A percentile compares a stretch with the other conserved stretches of the same genome.
Evolutionary conservation across 2,797 vertebrate genomes (phyloP).

Genomic region (Aselliscus stoliczkanus): DNA sequence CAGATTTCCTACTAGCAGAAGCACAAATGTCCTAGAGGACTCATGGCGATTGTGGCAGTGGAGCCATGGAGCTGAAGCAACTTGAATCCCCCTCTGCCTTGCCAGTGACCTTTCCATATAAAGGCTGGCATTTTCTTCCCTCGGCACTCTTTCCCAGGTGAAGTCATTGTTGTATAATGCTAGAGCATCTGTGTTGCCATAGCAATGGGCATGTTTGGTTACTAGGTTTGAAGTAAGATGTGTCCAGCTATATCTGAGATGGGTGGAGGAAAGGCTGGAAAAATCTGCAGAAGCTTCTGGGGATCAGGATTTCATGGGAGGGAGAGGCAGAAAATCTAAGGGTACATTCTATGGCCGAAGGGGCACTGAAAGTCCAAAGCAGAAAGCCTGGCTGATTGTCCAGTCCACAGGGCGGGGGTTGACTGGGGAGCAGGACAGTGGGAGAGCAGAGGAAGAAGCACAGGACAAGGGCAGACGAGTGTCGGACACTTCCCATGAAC

Average conservation of each 20-base stretch:
- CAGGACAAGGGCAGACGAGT: background rate
- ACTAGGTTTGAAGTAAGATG: background rate
- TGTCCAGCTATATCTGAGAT: background rate
- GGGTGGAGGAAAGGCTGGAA: background rate
- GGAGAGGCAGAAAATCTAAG: background rate
- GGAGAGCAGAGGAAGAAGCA: background rate
- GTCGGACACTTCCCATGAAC: too few species aligned
- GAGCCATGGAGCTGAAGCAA: background rate
- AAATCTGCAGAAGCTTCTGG: background rate
- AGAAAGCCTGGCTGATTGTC: background rate
- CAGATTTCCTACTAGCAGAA: background rate
- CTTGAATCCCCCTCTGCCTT: background rate
- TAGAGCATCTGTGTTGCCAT: slow-evolving; percentile 16
- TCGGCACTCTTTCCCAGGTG: background rate
- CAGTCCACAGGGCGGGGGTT: background rate
- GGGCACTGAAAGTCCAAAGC: background rate
- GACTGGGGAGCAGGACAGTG: background rate
- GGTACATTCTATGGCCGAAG: background rate
- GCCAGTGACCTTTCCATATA: background rate
- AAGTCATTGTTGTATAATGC: background rate
- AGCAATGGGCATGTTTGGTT: background rate
- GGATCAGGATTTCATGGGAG: rapidly evolving
- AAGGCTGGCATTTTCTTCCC: background rate
- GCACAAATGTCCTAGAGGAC: background rate
- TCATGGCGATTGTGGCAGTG: background rate